phyloP scores from a whole-genome alignment of 2,888 invertebrate genomes.

The Allygus modestus region DNA sequence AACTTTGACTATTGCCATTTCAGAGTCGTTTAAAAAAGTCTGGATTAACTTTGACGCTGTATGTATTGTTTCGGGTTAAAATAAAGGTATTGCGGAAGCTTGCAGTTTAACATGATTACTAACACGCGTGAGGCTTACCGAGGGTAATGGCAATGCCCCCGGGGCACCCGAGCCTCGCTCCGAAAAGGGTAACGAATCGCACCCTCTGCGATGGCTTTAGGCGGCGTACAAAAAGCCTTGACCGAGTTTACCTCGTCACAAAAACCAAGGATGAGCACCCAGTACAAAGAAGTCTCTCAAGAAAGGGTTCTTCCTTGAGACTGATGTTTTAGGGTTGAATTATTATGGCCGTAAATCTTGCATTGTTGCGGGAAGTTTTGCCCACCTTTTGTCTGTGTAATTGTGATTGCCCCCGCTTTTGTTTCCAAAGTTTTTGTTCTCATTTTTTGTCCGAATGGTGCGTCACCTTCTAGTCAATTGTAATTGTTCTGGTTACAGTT shows the following conservation, averaged over 20 bases:
- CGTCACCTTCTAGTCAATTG: conserved; percentile 1
- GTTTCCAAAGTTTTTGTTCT: conserved; percentile 13
- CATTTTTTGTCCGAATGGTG: neutral
- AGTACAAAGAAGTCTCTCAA: conserved; percentile 37
- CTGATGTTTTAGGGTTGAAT: conserved; percentile 53
- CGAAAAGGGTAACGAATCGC: conserved; percentile 33
- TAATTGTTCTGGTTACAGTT: neutral
- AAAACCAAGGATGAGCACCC: conserved; percentile 26
- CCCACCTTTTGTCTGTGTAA: conserved; percentile 17
- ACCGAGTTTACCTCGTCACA: conserved; percentile 41
- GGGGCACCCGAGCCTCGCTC: neutral
- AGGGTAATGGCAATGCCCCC: no score
- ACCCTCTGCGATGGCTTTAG: conserved; percentile 2
- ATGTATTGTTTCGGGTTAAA: no score
- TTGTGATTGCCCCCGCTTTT: conserved; percentile 35
- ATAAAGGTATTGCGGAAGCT: no score
- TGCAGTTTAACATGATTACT: no score
- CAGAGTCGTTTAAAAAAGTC: no score
- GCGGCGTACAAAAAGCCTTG: conserved; percentile 28
- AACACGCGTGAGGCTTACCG: no score
- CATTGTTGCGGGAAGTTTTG: conserved; percentile 43
- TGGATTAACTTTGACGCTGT: no score
- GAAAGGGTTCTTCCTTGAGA: conserved; percentile 52
- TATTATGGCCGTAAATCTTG: conserved; percentile 31
- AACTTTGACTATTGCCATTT: no score